These are phyloP conservation scores for Pollenia angustigena DNA, from an alignment of 2,888 invertebrate species.

Conservation along the genomic window DNA sequence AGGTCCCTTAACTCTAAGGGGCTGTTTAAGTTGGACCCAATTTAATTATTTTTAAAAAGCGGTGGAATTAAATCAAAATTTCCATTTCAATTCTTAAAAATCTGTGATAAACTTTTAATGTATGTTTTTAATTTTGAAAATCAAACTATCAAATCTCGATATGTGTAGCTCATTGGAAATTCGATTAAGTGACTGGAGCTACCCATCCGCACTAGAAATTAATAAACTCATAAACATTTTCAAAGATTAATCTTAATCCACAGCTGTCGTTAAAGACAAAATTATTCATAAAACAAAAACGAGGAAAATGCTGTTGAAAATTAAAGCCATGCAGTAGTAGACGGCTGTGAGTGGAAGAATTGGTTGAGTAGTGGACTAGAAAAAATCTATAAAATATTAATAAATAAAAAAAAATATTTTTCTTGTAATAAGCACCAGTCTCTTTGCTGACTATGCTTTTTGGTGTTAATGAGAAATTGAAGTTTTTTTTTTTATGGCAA, in stretches of 20 bases:
- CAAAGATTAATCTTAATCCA: slow-evolving; percentile 58
- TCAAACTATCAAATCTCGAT: slow-evolving; percentile 4
- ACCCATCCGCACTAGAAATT: slow-evolving; percentile 5
- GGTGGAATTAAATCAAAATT: too few species aligned
- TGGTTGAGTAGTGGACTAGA: slow-evolving; percentile 36
- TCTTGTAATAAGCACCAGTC: not conserved
- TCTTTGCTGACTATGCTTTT: not conserved
- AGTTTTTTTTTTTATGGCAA: slow-evolving; percentile 18
- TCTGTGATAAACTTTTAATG: slow-evolving; percentile 26
- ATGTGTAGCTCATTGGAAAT: slow-evolving; percentile 5
- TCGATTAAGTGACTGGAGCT: slow-evolving; percentile 28
- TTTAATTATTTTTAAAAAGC: too few species aligned
- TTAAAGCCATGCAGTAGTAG: slow-evolving; percentile 49
- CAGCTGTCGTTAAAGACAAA: slow-evolving; percentile 62
- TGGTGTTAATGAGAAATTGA: slow-evolving; percentile 52
- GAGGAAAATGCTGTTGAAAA: slow-evolving; percentile 50
- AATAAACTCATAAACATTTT: slow-evolving; percentile 60
- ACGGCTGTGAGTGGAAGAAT: slow-evolving; percentile 30
- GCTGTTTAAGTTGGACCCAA: too few species aligned
- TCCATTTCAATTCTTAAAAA: not conserved
- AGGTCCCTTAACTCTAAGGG: too few species aligned
- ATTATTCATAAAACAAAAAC: slow-evolving; percentile 49
- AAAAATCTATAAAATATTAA: slow-evolving; percentile 34
- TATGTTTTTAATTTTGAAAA: not conserved
- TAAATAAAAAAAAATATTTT: slow-evolving; percentile 33